A percentile compares a stretch with the other conserved stretches of the same genome.
Conservation (phyloP, 2,888 invertebrate species). For the Apoderus coryli region DNA sequence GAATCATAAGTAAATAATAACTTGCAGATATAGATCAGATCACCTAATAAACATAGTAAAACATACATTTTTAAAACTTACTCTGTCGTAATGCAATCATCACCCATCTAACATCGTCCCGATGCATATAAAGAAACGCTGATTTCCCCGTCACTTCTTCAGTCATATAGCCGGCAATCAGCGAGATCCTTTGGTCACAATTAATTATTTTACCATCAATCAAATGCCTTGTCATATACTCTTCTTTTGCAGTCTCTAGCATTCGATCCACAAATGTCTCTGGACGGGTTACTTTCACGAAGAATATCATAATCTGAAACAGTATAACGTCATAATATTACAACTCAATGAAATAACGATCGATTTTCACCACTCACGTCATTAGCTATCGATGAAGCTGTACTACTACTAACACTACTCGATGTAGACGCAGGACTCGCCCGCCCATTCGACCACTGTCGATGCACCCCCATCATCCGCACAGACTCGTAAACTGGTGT, state of each 20-base stretch:
- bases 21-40: too few relatives aligned
- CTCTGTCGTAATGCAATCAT: slow-evolving; percentile 76
- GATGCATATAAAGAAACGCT: slow-evolving; percentile 81
- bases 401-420: slow-evolving; percentile 7
- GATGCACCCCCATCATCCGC: slow-evolving; percentile 45
- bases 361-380: too few relatives aligned
- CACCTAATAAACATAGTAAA: too few relatives aligned
- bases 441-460: slow-evolving; percentile 18
- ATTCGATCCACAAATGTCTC: slow-evolving; percentile 50
- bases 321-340: too few relatives aligned
- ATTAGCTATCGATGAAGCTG: slow-evolving; percentile 14
- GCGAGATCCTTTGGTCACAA: slow-evolving; percentile 80
- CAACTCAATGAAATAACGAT: too few relatives aligned
- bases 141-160: slow-evolving; percentile 79
- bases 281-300: slow-evolving; percentile 58
- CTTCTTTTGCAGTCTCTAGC: slow-evolving; percentile 57
- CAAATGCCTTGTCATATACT: slow-evolving; percentile 80
- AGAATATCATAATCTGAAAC: slow-evolving; percentile 48
- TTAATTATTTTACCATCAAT: slow-evolving; percentile 81
- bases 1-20: background rate
- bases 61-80: too few relatives aligned
- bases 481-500: slow-evolving; percentile 56
- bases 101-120: slow-evolving; percentile 79
- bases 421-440: slow-evolving; percentile 8
- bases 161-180: slow-evolving; percentile 78